Evolutionary conservation across 2,888 invertebrate genomes (phyloP).

Genomic region (Chaetoderma sp.): DNA sequence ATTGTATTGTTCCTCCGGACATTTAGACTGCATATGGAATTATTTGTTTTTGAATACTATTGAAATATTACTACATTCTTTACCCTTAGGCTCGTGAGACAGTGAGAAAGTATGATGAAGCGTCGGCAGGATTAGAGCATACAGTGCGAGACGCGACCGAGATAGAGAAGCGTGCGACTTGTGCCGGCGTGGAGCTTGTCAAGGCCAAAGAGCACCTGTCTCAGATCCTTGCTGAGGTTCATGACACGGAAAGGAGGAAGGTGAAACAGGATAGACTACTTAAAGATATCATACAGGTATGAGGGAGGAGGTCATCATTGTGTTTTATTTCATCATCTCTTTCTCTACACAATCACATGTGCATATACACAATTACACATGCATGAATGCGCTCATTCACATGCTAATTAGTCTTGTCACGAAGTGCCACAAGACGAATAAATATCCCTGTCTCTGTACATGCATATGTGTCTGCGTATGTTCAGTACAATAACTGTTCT

Average conservation of each 20-base stretch:
- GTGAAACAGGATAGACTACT: constrained; percentile 53
- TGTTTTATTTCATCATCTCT: neutral
- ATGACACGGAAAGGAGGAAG: constrained; percentile 46
- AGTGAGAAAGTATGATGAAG: constrained; percentile 53
- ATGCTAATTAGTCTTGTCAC: too few species aligned
- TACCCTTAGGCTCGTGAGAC: constrained; percentile 47
- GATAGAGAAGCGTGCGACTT: constrained; percentile 58
- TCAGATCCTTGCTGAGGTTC: constrained; percentile 46
- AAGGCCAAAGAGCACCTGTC: constrained; percentile 52
- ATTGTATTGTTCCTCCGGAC: too few species aligned
- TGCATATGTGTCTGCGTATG: too few species aligned
- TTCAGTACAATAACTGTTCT: too few species aligned
- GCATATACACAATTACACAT: too few species aligned
- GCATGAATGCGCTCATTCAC: too few species aligned
- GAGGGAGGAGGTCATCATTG: too few species aligned
- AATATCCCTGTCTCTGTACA: too few species aligned
- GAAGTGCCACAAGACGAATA: too few species aligned
- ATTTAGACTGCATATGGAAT: too few species aligned
- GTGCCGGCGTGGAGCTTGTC: constrained; percentile 56
- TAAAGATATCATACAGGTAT: constrained; percentile 56
- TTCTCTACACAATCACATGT: too few species aligned
- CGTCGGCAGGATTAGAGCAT: constrained; percentile 44
- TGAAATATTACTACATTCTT: neutral
- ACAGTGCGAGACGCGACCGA: constrained; percentile 56
- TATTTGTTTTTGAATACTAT: too few species aligned